Percentiles rank a stretch among this genome's conserved stretches.
These are phyloP conservation scores for Sprattus sprattus DNA, from an alignment of 2,113 vertebrate genomes.

Conservation along the genomic window DNA sequence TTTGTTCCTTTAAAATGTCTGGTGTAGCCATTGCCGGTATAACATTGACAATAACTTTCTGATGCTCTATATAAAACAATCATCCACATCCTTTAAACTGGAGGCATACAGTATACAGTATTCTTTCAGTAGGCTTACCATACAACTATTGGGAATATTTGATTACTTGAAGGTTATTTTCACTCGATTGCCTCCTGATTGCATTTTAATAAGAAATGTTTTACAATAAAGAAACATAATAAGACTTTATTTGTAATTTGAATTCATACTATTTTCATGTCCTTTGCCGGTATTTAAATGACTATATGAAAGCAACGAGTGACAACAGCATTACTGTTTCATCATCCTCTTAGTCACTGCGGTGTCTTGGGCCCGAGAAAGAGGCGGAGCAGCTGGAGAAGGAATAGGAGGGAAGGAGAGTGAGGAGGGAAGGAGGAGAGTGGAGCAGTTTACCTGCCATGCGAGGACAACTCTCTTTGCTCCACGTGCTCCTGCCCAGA, in stretches of 20 bases:
- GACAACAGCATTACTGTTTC: neutral
- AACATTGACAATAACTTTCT: neutral
- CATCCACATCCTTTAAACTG: no score
- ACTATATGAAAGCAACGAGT: neutral
- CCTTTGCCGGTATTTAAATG: neutral
- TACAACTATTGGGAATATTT: no score
- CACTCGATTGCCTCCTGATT: no score
- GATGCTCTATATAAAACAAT: neutral
- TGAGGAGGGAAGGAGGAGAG: neutral
- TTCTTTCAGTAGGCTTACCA: neutral
- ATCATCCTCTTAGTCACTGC: neutral
- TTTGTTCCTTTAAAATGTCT: neutral
- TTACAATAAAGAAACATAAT: no score
- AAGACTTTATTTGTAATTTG: no score
- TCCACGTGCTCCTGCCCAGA: neutral
- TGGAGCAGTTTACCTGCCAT: neutral
- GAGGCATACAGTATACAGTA: neutral
- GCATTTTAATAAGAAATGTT: no score
- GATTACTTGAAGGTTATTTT: no score
- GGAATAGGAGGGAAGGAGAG: neutral
- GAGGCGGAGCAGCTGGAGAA: neutral
- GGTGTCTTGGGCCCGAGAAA: neutral
- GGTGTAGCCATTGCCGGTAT: neutral
- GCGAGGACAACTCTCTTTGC: slow-evolving; percentile 1
- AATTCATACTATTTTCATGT: neutral